Conservation (phyloP, 2,797 vertebrate genomes). For the Intellagama lesueurii region DNA sequence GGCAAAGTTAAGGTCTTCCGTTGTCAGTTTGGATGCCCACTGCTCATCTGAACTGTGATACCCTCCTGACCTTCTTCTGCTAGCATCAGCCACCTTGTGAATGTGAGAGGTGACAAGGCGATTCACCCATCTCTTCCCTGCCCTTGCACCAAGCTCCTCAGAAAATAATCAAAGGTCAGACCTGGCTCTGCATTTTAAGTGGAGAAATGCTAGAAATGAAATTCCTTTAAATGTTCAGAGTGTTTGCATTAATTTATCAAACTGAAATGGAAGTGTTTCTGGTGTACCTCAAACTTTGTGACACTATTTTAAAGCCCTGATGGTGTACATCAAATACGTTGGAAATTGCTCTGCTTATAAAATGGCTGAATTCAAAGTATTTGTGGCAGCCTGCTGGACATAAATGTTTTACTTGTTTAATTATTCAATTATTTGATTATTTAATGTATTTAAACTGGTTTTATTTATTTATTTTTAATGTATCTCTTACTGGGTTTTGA, state of each 20-base stretch:
- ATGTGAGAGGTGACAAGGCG: conserved; percentile 52
- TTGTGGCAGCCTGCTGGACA: too few relatives aligned
- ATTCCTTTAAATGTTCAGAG: background rate
- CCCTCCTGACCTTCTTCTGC: conserved; percentile 57
- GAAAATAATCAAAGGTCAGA: conserved; percentile 30
- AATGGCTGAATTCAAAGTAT: too few relatives aligned
- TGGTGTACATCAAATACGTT: too few relatives aligned
- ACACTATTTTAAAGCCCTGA: background rate
- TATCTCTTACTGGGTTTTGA: too few relatives aligned
- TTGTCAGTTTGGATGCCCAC: conserved; percentile 59
- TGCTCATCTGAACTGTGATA: conserved; percentile 21
- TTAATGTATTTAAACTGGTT: too few relatives aligned
- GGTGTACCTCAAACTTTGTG: background rate
- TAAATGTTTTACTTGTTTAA: too few relatives aligned
- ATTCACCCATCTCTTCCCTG: conserved; percentile 38
- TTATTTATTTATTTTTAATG: too few relatives aligned
- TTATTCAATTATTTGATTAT: too few relatives aligned
- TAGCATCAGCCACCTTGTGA: conserved; percentile 58
- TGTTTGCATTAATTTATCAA: background rate
- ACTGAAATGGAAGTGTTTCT: background rate
- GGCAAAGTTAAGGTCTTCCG: conserved; percentile 57
- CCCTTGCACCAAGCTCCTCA: conserved; percentile 7
- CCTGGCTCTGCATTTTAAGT: background rate
- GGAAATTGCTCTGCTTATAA: too few relatives aligned
- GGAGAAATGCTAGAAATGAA: background rate